Conservation (phyloP, 1,140 invertebrate species). For the Pseudomyrmex flavicornis region DNA sequence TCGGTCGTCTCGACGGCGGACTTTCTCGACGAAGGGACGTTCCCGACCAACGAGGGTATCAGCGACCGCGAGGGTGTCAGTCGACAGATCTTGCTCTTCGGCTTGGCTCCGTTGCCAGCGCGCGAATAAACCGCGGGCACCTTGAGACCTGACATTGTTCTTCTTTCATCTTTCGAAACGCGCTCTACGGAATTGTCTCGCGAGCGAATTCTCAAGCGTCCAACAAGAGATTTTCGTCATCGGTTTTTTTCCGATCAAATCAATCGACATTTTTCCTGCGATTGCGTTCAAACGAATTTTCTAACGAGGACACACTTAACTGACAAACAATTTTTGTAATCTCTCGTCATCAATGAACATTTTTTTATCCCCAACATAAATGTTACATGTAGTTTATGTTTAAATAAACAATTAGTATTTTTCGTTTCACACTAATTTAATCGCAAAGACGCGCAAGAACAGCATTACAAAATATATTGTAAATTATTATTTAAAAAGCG, state of each 20-base stretch:
- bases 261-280: not conserved
- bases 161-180: conserved; percentile 58
- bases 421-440: conserved; percentile 1
- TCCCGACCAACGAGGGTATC: conserved; percentile 26
- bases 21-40: conserved; percentile 38
- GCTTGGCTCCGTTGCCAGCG: conserved; percentile 73
- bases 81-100: conserved; percentile 74
- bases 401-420: not conserved
- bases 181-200: conserved; percentile 8
- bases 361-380: not conserved
- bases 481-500: not conserved
- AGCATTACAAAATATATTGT: no score
- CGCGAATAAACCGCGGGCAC: conserved; percentile 61
- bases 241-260: not conserved
- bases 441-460: not conserved
- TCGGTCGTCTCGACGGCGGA: conserved; percentile 54
- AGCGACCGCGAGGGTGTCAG: conserved; percentile 67
- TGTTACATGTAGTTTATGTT: no score
- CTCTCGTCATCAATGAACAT: conserved; percentile 8
- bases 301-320: not conserved
- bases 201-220: not conserved
- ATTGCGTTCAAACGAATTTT: not conserved
- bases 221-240: not conserved
- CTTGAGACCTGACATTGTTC: conserved; percentile 76
- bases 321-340: not conserved